Evolutionary conservation across 2,797 vertebrate species (phyloP), one percentile per base, ranked within the genome.

Genomic region (Sebastes cheni): DNA sequence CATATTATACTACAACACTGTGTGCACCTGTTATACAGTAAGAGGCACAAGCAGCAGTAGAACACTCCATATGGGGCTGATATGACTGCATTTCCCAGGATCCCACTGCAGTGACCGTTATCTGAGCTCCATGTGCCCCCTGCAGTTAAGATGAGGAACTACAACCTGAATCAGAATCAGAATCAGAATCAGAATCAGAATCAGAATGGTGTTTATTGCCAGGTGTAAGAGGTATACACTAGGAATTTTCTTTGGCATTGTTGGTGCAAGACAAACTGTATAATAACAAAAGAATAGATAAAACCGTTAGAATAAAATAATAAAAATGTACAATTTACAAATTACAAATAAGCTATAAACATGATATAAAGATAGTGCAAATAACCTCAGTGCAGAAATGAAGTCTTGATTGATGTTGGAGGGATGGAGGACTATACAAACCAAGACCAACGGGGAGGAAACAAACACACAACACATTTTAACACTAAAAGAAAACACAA

Each of bases 121-220:
- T 8, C 36, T 79, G 56, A 62, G 56, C 54, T 69, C 59, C 68
- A 23, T 54, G 64, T 59, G 76, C 75, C 90, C 66, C 60, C 90
- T 92, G 80, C 66, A 89, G 91, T 69, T 56, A n/a, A 27, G 52
- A 59, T 14, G 12, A 39, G 32, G 68, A 76, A 81, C 80, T 66
- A 39, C 67, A 77, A 2, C 34, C 50, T 32, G 25, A 25, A 25
- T 25, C 25, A 25, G 25, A 25, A 25, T 25, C 25, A 25, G 25
- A 25, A 25, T 25, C 25, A 25, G 25, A 25, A 25, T 25, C 25
- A 25, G 25, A 25, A 25, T 25, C 25, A 25, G 25, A 25, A 25
- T 25, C 23, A 25, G 23, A 25, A 25, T 25, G 25, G 25, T 25
- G 25, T 25, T 25, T 25, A 25, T 25, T 25, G 25, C 25, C 25